Percentiles rank a stretch among this genome's conserved stretches.
These are phyloP conservation scores for Hepsetus odoe DNA, from an alignment of 2,113 vertebrate genomes.

Conservation along the genomic window DNA sequence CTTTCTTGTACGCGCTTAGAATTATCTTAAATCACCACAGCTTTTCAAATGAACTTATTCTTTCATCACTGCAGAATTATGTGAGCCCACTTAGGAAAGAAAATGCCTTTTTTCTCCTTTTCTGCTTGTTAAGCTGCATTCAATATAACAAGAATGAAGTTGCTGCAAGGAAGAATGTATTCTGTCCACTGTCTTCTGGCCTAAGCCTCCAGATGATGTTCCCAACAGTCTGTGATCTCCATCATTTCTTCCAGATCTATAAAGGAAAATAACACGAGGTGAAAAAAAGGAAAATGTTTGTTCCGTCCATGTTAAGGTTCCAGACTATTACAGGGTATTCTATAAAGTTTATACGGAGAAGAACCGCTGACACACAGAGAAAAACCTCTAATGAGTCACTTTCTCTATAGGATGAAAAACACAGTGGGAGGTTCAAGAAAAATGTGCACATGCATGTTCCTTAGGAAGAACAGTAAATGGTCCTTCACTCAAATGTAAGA, in stretches of 20 bases:
- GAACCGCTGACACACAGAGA: constrained; percentile 13
- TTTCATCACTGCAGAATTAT: constrained; percentile 59
- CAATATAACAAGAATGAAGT: constrained; percentile 38
- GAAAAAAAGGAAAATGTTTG: not conserved
- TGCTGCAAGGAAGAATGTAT: constrained; percentile 18
- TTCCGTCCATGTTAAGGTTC: constrained; percentile 1
- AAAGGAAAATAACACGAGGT: not conserved
- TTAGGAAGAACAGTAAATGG: not conserved
- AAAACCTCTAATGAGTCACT: constrained; percentile 8
- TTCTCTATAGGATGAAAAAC: constrained; percentile 15
- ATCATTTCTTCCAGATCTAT: constrained; percentile 22
- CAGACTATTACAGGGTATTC: constrained; percentile 4
- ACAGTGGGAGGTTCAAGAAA: not conserved
- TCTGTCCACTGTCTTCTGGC: constrained; percentile 9
- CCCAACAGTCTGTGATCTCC: not conserved
- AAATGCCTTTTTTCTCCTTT: constrained; percentile 24
- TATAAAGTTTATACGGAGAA: constrained; percentile 11
- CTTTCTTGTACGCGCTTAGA: constrained; percentile 28
- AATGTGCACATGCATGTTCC: not conserved
- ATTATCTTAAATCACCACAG: not conserved
- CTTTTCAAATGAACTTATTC: constrained; percentile 49
- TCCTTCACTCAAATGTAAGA: not conserved
- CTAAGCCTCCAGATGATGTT: not conserved
- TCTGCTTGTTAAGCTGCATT: constrained; percentile 56
- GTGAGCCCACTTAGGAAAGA: constrained; percentile 41